Percentiles rank a stretch among this genome's conserved stretches.
phyloP scores from a whole-genome alignment of 2,797 vertebrate species.

The Chelmon rostratus region DNA sequence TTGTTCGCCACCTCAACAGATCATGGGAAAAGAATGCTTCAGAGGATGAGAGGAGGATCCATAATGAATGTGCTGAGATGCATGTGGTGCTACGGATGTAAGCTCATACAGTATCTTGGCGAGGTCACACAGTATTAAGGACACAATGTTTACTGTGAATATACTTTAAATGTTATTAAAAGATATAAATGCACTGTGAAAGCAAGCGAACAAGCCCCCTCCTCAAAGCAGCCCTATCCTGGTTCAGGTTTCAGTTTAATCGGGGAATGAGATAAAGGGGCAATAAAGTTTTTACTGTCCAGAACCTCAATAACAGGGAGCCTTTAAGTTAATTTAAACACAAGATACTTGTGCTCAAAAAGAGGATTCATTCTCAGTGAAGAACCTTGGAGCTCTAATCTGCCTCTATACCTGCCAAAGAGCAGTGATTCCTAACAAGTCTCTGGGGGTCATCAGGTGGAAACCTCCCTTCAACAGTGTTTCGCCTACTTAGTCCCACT shows the following conservation, averaged over 20 bases:
- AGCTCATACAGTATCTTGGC: neutral
- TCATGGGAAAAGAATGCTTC: conserved; percentile 41
- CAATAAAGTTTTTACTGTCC: conserved; percentile 11
- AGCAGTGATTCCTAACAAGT: no score
- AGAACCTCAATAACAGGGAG: conserved; percentile 5
- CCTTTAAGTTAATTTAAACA: no score
- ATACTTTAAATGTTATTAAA: neutral
- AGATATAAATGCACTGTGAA: neutral
- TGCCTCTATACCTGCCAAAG: no score
- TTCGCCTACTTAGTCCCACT: no score
- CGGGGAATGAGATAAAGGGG: conserved; percentile 1
- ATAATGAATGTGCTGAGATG: neutral
- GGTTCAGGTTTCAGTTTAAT: conserved; percentile 19
- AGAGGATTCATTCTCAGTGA: no score
- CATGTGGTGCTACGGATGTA: neutral
- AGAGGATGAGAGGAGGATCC: neutral
- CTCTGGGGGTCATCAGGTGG: no score
- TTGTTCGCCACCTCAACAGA: conserved; percentile 45
- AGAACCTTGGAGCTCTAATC: no score
- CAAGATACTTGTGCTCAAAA: no score
- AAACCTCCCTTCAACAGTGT: no score
- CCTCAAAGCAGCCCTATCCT: neutral
- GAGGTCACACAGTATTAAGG: neutral
- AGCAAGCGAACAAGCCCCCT: neutral
- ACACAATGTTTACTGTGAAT: neutral